Evolutionary conservation across 2,113 vertebrate genomes (phyloP).

Genomic region (Eptatretus burgeri): DNA sequence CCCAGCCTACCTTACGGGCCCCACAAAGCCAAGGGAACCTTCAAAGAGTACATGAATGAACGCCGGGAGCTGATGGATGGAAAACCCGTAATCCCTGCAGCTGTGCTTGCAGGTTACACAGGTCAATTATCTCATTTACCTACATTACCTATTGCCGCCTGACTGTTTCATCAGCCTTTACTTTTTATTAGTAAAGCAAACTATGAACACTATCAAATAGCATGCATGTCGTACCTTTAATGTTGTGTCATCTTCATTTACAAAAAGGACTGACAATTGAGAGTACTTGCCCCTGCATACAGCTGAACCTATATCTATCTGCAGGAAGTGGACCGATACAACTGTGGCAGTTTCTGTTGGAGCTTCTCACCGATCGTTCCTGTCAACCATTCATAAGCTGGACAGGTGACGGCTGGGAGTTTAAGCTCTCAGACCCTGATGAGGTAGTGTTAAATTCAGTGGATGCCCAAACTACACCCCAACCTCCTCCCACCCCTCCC

Average conservation of each 20-base stretch:
- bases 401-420: constrained; percentile 98
- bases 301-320: too few relatives aligned
- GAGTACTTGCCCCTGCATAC: too few relatives aligned
- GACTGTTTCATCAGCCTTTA: too few relatives aligned
- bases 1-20: constrained; percentile 35
- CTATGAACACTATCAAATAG: too few relatives aligned
- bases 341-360: constrained; percentile 93
- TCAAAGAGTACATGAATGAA: constrained; percentile 98
- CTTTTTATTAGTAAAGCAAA: too few relatives aligned
- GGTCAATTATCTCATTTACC: constrained; percentile 20
- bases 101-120: constrained; percentile 86
- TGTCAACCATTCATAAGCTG: constrained; percentile 99
- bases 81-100: constrained; percentile 89
- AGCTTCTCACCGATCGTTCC: constrained; percentile 91
- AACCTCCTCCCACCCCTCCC: too few relatives aligned
- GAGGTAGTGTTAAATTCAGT: constrained; percentile 37
- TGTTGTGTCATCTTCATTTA: too few relatives aligned
- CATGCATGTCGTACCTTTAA: too few relatives aligned
- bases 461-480: too few relatives aligned
- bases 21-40: constrained; percentile 95
- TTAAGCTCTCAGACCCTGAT: constrained; percentile 92
- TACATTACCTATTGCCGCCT: too few relatives aligned
- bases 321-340: constrained; percentile 90
- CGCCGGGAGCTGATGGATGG: constrained; percentile 93
- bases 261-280: too few relatives aligned